Evolutionary conservation across 2,113 vertebrate genomes (phyloP), one percentile per base, ranked within the genome.

Genomic region (Acinonyx jubatus): DNA sequence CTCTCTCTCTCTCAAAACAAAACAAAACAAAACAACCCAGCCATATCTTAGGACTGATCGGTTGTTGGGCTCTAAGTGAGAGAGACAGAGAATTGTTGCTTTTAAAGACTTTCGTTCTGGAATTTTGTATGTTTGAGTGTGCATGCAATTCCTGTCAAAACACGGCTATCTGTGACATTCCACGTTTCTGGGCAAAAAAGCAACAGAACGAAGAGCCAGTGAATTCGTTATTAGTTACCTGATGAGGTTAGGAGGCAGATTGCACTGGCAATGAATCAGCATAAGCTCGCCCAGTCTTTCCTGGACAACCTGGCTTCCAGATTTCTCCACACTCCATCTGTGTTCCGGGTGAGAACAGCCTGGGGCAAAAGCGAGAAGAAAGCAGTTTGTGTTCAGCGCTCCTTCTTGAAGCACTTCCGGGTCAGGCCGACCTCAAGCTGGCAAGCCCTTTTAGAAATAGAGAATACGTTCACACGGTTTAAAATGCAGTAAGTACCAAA

Each of bases 231-330:
- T 48, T 52, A 74, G 95, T 95, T 92, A 96, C 79, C 87, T 94
- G 92, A 41, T 1, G 10, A 96, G 36, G 92, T 92, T 88, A 87
- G 92, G 69, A 85, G 74, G 50, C 33, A 52, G 25, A 45, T 66
- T 50, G 41, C 25, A 15, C 7, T 45, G n/a, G 73, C 2, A 16
- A 50, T 96, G 97, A 97, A 88, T 97, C 98, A 96, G 84, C 80
- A 33, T 25, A 50, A 71, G 48, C 78, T 93, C 1, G 1, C 73
- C 85, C 79, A 33, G 31, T 89, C 71, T 94, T 52, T 84, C 71
- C 80, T 36, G 66, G 76, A 86, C 87, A 97, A 41, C 83, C 68
- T 96, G 95, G 86, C 94, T 85, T 95, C 97, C 96, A 96, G 97
- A 97, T 94, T 94, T 83, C 84, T 95, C 74, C 69, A 52, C 27